Evolutionary conservation across 2,113 vertebrate species (phyloP).

Genomic region (Chionis minor): DNA sequence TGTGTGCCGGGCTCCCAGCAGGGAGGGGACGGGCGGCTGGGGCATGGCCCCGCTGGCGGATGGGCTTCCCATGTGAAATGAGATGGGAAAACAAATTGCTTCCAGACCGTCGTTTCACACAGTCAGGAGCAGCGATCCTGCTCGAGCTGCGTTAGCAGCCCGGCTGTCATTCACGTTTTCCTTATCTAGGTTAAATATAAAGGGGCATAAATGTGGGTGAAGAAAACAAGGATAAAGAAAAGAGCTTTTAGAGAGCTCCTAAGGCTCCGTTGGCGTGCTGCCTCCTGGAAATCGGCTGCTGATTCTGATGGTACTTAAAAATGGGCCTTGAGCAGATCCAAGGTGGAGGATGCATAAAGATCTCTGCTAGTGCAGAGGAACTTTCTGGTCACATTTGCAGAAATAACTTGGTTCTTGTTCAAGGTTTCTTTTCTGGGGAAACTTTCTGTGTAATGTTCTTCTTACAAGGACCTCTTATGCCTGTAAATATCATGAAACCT

Average conservation of each 20-base stretch:
- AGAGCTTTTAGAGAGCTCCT: neutral
- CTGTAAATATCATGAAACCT: neutral
- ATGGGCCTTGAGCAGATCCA: neutral
- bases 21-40: neutral
- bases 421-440: neutral
- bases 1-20: neutral
- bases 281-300: accelerated
- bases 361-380: neutral
- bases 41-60: neutral
- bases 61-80: conserved; percentile 34
- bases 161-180: neutral
- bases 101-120: neutral
- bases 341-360: accelerated
- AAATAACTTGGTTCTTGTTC: neutral
- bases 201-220: neutral
- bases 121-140: neutral
- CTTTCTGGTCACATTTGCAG: neutral
- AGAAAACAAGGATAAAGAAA: neutral
- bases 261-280: accelerated
- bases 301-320: neutral
- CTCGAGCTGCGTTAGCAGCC: neutral
- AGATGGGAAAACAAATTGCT: conserved; percentile 18
- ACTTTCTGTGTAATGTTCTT: neutral
- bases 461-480: neutral
- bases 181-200: conserved; percentile 11